Evolutionary conservation across 2,888 invertebrate species (phyloP).

Genomic region (Agapetus fuscipes): DNA sequence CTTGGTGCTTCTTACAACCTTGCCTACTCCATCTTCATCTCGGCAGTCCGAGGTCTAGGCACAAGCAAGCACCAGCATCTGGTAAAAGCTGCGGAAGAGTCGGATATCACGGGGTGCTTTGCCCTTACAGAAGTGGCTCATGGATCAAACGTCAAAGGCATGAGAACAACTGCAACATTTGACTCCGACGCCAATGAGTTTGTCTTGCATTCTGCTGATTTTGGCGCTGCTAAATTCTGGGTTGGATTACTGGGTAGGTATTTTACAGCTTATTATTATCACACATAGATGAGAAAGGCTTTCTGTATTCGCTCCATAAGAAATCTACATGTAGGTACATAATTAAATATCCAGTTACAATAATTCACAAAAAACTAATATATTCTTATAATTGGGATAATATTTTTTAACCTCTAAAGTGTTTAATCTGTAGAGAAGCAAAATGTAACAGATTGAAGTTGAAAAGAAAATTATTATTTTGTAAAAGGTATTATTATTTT

Average conservation of each 20-base stretch:
- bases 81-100: slow-evolving; percentile 35
- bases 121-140: slow-evolving; percentile 85
- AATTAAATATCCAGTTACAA: too few species aligned
- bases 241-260: slow-evolving; percentile 66
- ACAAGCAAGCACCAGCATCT: slow-evolving; percentile 50
- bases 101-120: slow-evolving; percentile 50
- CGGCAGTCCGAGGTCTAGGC: slow-evolving; percentile 54
- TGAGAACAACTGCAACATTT: slow-evolving; percentile 79
- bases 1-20: slow-evolving; percentile 56
- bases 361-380: too few species aligned
- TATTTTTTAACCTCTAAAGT: too few species aligned
- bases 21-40: slow-evolving; percentile 57
- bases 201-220: slow-evolving; percentile 74
- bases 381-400: too few species aligned
- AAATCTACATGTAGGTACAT: too few species aligned
- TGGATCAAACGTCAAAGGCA: slow-evolving; percentile 81
- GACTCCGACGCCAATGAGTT: slow-evolving; percentile 65
- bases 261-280: too few species aligned
- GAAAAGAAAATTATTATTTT: too few species aligned
- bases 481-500: too few species aligned
- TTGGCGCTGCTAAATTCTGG: slow-evolving; percentile 91
- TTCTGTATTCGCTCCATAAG: too few species aligned
- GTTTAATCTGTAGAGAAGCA: too few species aligned
- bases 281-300: too few species aligned
- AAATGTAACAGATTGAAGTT: too few species aligned